phyloP scores from a whole-genome alignment of 2,888 invertebrate genomes.

The Bellardia pandia region DNA sequence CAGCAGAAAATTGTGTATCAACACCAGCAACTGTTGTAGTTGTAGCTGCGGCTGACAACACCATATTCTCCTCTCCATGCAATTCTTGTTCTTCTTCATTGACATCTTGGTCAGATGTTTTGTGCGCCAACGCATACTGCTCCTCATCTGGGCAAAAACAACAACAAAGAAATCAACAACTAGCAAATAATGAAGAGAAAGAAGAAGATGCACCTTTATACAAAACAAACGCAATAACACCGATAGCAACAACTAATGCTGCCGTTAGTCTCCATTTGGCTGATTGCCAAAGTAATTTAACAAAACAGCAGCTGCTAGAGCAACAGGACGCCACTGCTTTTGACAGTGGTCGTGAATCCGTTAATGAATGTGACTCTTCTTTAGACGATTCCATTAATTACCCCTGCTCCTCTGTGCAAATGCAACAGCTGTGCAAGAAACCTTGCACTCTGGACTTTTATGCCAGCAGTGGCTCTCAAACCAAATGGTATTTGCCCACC shows the following conservation, averaged over 20 bases:
- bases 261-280: slow-evolving; percentile 50
- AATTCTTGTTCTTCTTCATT: slow-evolving; percentile 45
- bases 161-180: slow-evolving; percentile 36
- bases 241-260: not conserved
- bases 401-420: not conserved
- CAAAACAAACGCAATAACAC: slow-evolving; percentile 20
- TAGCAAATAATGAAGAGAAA: slow-evolving; percentile 11
- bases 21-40: slow-evolving; percentile 52
- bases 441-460: slow-evolving; percentile 75
- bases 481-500: slow-evolving; percentile 80
- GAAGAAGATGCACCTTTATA: slow-evolving; percentile 45
- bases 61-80: slow-evolving; percentile 25
- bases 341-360: slow-evolving; percentile 81
- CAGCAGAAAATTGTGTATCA: slow-evolving; percentile 60
- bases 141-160: slow-evolving; percentile 51
- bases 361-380: slow-evolving; percentile 78
- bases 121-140: slow-evolving; percentile 71
- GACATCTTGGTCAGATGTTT: slow-evolving; percentile 68
- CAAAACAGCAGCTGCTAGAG: slow-evolving; percentile 64
- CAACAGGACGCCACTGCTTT: slow-evolving; percentile 74
- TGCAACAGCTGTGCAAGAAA: slow-evolving; percentile 71
- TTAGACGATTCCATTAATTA: slow-evolving; percentile 68
- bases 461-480: slow-evolving; percentile 77
- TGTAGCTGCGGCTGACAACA: slow-evolving; percentile 46
- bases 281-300: slow-evolving; percentile 60